phyloP scores from a whole-genome alignment of 1,140 invertebrate species.

The Homarus americanus region DNA sequence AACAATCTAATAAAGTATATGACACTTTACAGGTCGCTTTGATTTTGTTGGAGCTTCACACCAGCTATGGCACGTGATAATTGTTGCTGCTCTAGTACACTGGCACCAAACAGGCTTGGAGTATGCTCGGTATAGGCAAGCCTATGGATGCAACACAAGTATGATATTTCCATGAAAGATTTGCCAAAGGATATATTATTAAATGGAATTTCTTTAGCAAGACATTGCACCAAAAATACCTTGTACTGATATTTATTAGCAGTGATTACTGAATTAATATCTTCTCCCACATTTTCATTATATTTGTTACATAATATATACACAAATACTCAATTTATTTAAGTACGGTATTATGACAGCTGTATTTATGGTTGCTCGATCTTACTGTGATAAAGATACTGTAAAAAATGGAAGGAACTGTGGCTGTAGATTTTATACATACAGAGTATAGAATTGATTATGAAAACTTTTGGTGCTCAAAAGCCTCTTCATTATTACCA shows the following conservation, averaged over 20 bases:
- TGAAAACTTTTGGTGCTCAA: neutral
- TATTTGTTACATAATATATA: neutral
- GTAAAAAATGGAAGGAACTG: neutral
- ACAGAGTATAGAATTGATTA: neutral
- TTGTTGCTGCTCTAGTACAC: conserved; percentile 53
- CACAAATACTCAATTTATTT: no score
- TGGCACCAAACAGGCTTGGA: conserved; percentile 63
- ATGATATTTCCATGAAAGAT: neutral
- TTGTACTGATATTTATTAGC: neutral
- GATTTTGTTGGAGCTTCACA: conserved; percentile 57
- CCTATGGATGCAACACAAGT: conserved; percentile 33
- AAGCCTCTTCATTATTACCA: neutral
- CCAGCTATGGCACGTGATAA: conserved; percentile 64
- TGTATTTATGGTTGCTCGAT: neutral
- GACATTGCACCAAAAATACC: neutral
- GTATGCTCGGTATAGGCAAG: conserved; percentile 50
- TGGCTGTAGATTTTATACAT: neutral
- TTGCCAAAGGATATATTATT: neutral
- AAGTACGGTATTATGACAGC: no score
- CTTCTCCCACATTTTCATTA: no score
- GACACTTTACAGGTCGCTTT: conserved; percentile 49
- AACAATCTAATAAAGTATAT: neutral
- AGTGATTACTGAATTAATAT: neutral
- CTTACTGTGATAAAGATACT: neutral
- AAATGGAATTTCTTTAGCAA: neutral